Evolutionary conservation across 2,797 vertebrate genomes (phyloP), one percentile per base, ranked within the genome.

Genomic region (Passerculus sandwichensis): DNA sequence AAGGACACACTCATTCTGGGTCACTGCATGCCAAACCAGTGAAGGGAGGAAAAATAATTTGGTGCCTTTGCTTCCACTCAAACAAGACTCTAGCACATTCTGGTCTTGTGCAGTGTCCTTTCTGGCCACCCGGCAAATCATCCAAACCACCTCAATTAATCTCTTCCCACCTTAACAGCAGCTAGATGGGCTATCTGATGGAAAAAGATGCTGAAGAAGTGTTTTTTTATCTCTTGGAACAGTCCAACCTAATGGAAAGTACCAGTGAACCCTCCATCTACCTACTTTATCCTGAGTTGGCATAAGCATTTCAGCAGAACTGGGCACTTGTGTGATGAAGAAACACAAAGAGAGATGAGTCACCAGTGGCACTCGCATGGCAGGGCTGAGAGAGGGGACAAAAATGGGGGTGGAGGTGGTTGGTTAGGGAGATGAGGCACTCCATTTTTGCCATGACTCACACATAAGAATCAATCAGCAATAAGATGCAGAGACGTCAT

Each of bases 31-130:
- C 40, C 78, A 91, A 94, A 71, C 23, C 62, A 93, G n/a, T 10
- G 59, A 83, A 91, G 82, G 48, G 48, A 77, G 77, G 62, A 89
- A 88, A 80, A 89, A 74, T 71, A 38, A 92, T 83, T 74, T 66
- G n/a, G 30, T 71, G 51, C n/a, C 30, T 64, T 71, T 89, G 14
- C 26, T 88, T 87, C 54, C 50, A 50, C 66, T 92, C 40, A 44
- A 53, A 42, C 48, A 42, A 51, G 4, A 38, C 17, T 25, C 61
- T 70, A 40, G n/a, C 78, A 72, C 19, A 36, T 48, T 22, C 25
- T 48, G n/a, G 27, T 6, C 47, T 32, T 60, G 40, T 36, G 66
- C 69, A 85, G 38, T 44, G 42, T 88, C 70, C 75, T 93, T 93
- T 34, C 78, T 61, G 27, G 36, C 53, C 38, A n/a, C 16, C 5